Base-by-base conservation (phyloP, 2,888 invertebrate species). In the Nysson spinosus region DNA sequence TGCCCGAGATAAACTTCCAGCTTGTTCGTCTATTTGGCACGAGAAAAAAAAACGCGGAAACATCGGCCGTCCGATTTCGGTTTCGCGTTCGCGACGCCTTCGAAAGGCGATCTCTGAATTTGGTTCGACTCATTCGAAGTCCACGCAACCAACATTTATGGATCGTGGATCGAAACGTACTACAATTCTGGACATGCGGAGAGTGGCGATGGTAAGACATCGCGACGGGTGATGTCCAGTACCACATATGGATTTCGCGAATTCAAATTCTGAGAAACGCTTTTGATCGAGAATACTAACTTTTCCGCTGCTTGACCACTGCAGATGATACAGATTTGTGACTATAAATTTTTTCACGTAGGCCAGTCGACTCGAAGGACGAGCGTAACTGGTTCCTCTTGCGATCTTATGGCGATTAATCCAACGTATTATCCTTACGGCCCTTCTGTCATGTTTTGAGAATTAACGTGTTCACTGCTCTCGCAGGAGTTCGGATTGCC, bases 391-490 rank as follows among this genome's bases (percentile, higher is more conserved):
- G 73, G 72, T 55, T 73, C 64, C 57, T 67, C 69, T 69, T 51
- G 55, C 42, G 52, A 49, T 69, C 65, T 44, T 67, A 63, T 44
- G 71, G 57, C 66, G 50, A 64, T 69, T 72, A 58, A 44, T 64
- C 39, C 65, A 54, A 70, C 67, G 66, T 65, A 62, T 77, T 67
- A 64, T 65, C 77, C 55, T 66, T 67, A 61, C 16, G 64, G 68
- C 44, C 16, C 16, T 66, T 64, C 55, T 68, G 32, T 77, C 69
- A 43, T 71, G 58, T 72, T 47, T 51, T 62, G 68, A 70, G 61
- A 72, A 78, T 76, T 78, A 77, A 76, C 72, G 78, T 83, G 79
- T 85, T 83, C 80, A 85, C 80, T 85, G 81, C 80, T 82, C 85
- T 84, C 84, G 75, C 82, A 85, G 85, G 85, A 81, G 83, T 81